phyloP scores from a whole-genome alignment of 2,113 vertebrate genomes.

The Microtus richardsoni region DNA sequence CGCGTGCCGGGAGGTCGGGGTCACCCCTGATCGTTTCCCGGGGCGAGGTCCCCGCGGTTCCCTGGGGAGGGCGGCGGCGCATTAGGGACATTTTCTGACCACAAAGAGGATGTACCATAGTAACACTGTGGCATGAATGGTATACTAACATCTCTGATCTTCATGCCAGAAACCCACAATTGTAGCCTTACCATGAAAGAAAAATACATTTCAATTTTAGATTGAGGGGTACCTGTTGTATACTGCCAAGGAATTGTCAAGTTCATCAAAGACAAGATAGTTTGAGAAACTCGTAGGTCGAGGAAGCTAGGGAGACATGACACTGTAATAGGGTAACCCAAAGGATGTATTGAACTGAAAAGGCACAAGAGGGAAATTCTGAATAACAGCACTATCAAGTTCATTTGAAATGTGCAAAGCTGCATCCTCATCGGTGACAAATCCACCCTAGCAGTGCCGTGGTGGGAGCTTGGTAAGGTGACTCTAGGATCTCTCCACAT shows the following conservation, averaged over 20 bases:
- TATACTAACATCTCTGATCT: background rate
- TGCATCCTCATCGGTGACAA: background rate
- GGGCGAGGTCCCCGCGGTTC: no score
- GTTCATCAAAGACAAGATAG: conserved; percentile 26
- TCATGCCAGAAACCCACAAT: background rate
- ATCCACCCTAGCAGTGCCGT: background rate
- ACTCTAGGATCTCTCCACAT: background rate
- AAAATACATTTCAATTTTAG: background rate
- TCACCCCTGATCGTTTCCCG: no score
- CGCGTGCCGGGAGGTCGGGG: no score
- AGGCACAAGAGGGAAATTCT: background rate
- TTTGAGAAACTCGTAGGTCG: background rate
- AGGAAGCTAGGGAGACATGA: background rate
- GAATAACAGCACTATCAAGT: background rate
- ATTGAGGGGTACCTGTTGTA: background rate
- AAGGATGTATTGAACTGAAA: background rate
- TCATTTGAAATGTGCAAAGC: background rate
- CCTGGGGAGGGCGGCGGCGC: no score
- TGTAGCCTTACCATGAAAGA: background rate
- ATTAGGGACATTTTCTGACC: background rate
- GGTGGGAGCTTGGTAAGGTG: background rate
- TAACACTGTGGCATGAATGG: background rate
- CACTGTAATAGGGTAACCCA: background rate
- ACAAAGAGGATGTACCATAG: background rate
- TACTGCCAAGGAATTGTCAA: background rate